Evolutionary conservation across 2,888 invertebrate genomes (phyloP).

Genomic region (Oscheius sp.): DNA sequence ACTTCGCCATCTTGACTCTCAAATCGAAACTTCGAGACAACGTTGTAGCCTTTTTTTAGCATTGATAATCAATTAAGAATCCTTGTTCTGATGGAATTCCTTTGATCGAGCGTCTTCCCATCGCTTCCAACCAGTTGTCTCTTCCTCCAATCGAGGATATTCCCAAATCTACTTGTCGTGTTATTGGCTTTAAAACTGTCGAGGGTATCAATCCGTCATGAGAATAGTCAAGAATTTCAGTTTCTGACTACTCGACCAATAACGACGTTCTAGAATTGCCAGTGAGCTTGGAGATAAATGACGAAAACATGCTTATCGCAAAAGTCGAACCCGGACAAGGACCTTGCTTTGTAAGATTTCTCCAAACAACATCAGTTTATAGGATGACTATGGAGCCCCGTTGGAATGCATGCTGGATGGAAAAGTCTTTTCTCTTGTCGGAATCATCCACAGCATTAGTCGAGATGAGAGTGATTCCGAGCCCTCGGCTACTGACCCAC

Average conservation of each 20-base stretch:
- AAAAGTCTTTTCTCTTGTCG: constrained; percentile 6
- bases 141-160: too few species aligned
- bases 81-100: not conserved
- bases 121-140: too few species aligned
- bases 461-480: not conserved
- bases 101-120: not conserved
- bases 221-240: not conserved
- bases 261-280: not conserved
- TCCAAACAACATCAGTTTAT: not conserved
- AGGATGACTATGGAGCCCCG: constrained; percentile 18
- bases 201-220: not conserved
- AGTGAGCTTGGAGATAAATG: constrained; percentile 5
- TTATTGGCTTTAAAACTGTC: constrained; percentile 20
- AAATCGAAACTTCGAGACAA: too few species aligned
- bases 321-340: not conserved
- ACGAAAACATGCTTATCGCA: constrained; percentile 6
- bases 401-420: not conserved
- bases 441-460: not conserved
- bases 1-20: constrained; percentile 7
- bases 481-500: too few species aligned
- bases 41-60: too few species aligned
- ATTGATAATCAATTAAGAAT: too few species aligned
- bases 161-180: not conserved
- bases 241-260: not conserved
- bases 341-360: constrained; percentile 16